Percentiles rank a stretch among this genome's conserved stretches.
Evolutionary conservation across 2,888 invertebrate genomes (phyloP).

Genomic region (Mimachlamys varia): DNA sequence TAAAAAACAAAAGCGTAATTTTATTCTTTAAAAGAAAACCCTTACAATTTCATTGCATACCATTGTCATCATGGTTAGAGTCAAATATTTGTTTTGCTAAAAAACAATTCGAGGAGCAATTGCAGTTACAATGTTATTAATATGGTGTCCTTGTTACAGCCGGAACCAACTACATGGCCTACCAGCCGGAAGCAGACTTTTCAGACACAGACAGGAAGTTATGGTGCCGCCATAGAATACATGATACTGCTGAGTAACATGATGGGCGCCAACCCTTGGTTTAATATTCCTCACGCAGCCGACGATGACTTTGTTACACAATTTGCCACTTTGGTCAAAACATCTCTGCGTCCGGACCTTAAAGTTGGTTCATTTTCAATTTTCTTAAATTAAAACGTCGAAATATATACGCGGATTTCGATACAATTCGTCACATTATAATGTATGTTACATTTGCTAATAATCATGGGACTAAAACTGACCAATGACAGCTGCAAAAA

Average conservation of each 20-base stretch:
- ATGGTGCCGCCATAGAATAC: constrained; percentile 65
- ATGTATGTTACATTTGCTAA: no score
- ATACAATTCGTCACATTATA: no score
- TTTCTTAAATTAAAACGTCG: no score
- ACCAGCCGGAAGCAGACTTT: constrained; percentile 52
- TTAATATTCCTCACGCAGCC: constrained; percentile 69
- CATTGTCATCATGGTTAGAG: no score
- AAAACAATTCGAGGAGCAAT: no score
- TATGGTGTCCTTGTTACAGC: constrained; percentile 52
- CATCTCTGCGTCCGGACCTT: constrained; percentile 61
- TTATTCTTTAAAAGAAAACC: no score
- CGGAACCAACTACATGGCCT: constrained; percentile 67
- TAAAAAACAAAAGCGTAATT: no score
- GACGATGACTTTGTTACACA: constrained; percentile 65
- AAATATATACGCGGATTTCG: no score
- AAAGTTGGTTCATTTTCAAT: constrained; percentile 55
- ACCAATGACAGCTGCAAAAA: no score
- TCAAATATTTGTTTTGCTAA: no score
- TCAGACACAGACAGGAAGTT: constrained; percentile 64
- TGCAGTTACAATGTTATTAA: neutral
- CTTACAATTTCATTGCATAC: no score
- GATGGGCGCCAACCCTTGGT: constrained; percentile 68
- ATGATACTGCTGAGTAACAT: constrained; percentile 64
- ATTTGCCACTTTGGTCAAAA: constrained; percentile 62
- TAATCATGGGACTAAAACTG: no score